Conservation (phyloP, 2,888 invertebrate genomes). For the Agriotes lineatus region DNA sequence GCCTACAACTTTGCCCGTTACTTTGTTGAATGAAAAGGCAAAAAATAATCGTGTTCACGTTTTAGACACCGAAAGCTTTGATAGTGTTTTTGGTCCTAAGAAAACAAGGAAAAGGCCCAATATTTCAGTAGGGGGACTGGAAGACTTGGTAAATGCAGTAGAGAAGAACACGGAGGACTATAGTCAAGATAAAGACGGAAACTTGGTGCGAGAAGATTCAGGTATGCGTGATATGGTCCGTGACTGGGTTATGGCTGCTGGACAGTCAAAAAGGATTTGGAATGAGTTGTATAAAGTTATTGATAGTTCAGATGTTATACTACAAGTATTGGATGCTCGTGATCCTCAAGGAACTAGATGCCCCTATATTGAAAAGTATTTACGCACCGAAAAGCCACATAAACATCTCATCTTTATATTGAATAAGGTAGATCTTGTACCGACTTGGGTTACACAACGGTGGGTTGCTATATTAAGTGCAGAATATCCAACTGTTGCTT, state of each 20-base stretch:
- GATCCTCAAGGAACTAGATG: constrained; percentile 98
- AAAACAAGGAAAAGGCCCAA: constrained; percentile 92
- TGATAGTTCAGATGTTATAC: constrained; percentile 96
- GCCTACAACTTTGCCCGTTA: constrained; percentile 94
- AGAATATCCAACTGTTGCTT: constrained; percentile 98
- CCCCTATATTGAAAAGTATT: constrained; percentile 90
- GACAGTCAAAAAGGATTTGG: constrained; percentile 98
- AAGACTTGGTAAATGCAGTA: constrained; percentile 81
- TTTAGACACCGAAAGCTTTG: constrained; percentile 94
- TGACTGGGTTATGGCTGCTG: constrained; percentile 96
- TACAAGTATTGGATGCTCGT: constrained; percentile 96
- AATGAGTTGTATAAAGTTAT: constrained; percentile 99
- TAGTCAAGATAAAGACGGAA: constrained; percentile 84
- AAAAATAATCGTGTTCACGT: constrained; percentile 94
- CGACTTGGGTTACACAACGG: constrained; percentile 97
- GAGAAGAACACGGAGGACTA: constrained; percentile 82
- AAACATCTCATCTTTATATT: constrained; percentile 97
- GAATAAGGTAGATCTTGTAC: constrained; percentile 97
- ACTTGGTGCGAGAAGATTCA: constrained; percentile 83
- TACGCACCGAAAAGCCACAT: constrained; percentile 94
- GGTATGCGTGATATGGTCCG: constrained; percentile 85
- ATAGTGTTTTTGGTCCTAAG: constrained; percentile 95
- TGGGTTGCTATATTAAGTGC: constrained; percentile 96
- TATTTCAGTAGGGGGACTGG: constrained; percentile 79
- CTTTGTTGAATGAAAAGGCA: constrained; percentile 91